These are phyloP conservation scores for Euleptes europaea DNA, from an alignment of 2,113 vertebrate species.

Conservation along the genomic window DNA sequence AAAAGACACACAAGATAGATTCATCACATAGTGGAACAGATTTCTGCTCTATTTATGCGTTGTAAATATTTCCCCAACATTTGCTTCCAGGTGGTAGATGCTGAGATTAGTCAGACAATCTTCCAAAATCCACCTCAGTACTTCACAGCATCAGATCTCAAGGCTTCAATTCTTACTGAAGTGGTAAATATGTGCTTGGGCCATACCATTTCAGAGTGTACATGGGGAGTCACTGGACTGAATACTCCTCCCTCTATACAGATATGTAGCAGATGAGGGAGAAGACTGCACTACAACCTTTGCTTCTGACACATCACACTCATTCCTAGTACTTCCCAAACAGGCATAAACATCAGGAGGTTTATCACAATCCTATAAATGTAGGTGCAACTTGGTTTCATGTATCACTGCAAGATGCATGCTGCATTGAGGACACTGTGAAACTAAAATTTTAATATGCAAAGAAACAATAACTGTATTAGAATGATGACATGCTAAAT, in stretches of 20 bases:
- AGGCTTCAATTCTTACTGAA: neutral
- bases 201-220: neutral
- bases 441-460: too few species aligned
- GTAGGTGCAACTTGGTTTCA: too few species aligned
- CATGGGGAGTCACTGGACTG: neutral
- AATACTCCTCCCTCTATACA: neutral
- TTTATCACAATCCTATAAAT: too few species aligned
- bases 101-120: neutral
- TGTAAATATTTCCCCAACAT: neutral
- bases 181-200: neutral
- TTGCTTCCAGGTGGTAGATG: neutral
- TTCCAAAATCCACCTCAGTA: slow-evolving; percentile 17
- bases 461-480: too few species aligned
- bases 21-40: slow-evolving; percentile 4
- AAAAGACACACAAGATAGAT: neutral
- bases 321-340: too few species aligned
- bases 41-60: slow-evolving; percentile 1
- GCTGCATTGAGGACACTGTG: too few species aligned
- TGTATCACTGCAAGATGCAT: too few species aligned
- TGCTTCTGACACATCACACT: too few species aligned
- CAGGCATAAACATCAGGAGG: too few species aligned
- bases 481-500: too few species aligned
- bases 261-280: neutral
- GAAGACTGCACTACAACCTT: neutral
- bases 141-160: neutral